phyloP scores from a whole-genome alignment of 2,888 invertebrate species.

The Sesia bembeciformis region DNA sequence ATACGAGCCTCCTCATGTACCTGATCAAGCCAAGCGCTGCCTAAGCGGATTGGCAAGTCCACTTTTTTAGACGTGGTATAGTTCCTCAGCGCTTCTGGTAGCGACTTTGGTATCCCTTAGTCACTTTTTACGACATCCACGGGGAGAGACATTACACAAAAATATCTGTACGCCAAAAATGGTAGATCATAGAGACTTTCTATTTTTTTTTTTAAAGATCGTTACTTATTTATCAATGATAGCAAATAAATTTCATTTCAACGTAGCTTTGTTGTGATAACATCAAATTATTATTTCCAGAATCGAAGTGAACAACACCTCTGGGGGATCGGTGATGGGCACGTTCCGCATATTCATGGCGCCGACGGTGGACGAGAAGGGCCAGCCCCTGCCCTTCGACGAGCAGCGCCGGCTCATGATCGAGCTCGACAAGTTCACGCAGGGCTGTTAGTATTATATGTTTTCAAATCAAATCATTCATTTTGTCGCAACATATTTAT shows the following conservation, averaged over 20 bases:
- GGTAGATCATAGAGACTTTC: no score
- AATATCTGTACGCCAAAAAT: not conserved
- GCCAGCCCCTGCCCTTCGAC: slow-evolving; percentile 68
- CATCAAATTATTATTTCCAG: slow-evolving; percentile 17
- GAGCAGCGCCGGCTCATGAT: slow-evolving; percentile 80
- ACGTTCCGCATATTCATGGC: slow-evolving; percentile 82
- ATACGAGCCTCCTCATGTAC: no score
- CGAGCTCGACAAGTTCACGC: slow-evolving; percentile 82
- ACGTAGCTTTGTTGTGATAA: not conserved
- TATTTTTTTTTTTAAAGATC: no score
- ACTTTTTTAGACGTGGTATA: no score
- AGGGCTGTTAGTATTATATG: slow-evolving; percentile 64
- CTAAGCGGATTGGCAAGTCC: no score
- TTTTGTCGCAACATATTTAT: not conserved
- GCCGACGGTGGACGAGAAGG: slow-evolving; percentile 78
- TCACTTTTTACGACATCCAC: no score
- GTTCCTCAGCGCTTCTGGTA: no score
- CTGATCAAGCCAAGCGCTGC: no score
- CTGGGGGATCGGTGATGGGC: slow-evolving; percentile 61
- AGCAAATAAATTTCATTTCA: no score
- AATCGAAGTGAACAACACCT: slow-evolving; percentile 75
- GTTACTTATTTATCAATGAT: no score
- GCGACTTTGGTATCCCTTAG: no score
- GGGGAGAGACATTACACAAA: no score
- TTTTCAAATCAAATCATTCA: not conserved